A percentile compares a stretch with the other conserved stretches of the same genome.
phyloP scores from a whole-genome alignment of 2,797 vertebrate genomes.

The Spea hammondii region DNA sequence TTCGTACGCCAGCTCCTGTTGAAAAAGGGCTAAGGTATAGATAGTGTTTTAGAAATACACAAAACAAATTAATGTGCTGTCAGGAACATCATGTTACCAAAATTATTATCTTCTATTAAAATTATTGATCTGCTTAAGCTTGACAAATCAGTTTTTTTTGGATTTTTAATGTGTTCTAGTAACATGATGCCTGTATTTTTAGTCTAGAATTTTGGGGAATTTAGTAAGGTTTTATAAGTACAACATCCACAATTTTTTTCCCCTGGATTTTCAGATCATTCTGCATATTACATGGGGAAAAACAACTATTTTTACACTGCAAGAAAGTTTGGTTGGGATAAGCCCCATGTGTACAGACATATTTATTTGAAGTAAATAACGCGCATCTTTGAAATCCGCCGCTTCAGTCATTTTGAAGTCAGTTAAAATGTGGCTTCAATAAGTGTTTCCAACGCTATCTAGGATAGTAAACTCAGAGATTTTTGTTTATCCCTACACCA shows the following conservation, averaged over 20 bases:
- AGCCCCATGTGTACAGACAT: not conserved
- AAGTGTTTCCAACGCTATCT: constrained; percentile 24
- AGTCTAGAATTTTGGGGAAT: too few species aligned
- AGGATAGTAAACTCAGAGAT: constrained; percentile 35
- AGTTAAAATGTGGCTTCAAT: constrained; percentile 42
- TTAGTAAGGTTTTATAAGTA: too few species aligned
- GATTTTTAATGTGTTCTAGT: too few species aligned
- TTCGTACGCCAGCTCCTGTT: constrained; percentile 18
- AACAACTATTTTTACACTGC: too few species aligned
- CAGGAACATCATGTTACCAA: not conserved
- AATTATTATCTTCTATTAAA: not conserved
- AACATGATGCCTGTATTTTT: too few species aligned
- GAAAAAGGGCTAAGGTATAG: not conserved
- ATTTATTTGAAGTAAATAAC: constrained; percentile 17
- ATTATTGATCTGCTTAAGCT: too few species aligned
- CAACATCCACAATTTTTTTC: too few species aligned
- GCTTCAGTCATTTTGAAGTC: constrained; percentile 39
- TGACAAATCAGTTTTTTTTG: too few species aligned
- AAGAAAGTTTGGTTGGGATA: too few species aligned
- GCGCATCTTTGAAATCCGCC: constrained; percentile 10
- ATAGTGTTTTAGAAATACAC: not conserved
- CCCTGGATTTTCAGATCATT: too few species aligned
- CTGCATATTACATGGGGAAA: too few species aligned
- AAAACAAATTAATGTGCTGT: not conserved
- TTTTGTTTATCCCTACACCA: constrained; percentile 35